Evolutionary conservation across 2,797 vertebrate species (phyloP).

Genomic region (Petrocephalus schoutedeni): DNA sequence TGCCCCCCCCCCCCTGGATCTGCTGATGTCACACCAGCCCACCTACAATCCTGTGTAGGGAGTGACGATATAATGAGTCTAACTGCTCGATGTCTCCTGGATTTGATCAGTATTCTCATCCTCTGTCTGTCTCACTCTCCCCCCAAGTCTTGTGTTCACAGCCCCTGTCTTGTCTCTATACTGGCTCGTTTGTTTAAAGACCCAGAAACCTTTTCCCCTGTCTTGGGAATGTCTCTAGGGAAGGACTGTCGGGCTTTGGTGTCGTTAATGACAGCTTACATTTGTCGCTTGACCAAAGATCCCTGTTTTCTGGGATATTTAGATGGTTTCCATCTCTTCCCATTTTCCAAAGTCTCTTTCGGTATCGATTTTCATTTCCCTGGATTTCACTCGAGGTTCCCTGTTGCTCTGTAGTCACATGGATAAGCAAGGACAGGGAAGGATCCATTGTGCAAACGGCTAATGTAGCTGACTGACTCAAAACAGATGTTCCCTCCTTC

Average conservation of each 20-base stretch:
- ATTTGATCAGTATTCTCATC: not conserved
- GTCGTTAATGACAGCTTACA: not conserved
- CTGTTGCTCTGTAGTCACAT: not conserved
- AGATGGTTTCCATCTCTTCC: not conserved
- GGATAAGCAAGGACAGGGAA: not conserved
- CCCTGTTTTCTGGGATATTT: not conserved
- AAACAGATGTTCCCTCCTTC: not conserved
- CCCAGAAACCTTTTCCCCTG: not conserved
- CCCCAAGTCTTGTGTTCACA: too few relatives aligned
- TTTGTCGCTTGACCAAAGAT: slow-evolving; percentile 8
- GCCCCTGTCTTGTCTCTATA: not conserved
- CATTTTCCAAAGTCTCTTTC: not conserved
- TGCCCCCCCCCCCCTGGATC: slow-evolving; percentile 25
- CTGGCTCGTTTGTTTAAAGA: not conserved
- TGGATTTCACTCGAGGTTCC: not conserved
- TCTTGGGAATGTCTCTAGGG: not conserved
- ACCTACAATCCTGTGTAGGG: not conserved
- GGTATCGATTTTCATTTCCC: not conserved
- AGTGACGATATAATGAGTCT: not conserved
- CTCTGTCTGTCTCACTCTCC: not conserved
- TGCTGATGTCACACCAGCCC: slow-evolving; percentile 9
- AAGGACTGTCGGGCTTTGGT: not conserved
- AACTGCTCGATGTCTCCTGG: not conserved
- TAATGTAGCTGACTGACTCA: not conserved
- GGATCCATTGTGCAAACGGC: not conserved